Evolutionary conservation across 2,888 invertebrate species (phyloP).

Genomic region (Eupithecia inturbata): DNA sequence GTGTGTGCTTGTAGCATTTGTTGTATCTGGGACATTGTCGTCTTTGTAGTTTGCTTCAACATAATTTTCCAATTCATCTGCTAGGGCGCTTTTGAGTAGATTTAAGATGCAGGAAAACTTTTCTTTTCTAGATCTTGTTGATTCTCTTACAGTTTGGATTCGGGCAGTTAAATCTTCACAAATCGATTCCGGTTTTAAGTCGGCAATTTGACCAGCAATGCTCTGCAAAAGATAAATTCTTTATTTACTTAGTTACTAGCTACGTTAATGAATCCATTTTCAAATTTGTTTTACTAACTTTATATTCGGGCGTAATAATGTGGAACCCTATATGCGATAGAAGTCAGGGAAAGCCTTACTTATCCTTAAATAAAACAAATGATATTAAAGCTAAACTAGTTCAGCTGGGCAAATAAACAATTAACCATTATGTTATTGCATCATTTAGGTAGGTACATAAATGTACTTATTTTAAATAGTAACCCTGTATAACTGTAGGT

Average conservation of each 20-base stretch:
- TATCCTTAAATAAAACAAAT: neutral
- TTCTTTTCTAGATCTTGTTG: conserved; percentile 44
- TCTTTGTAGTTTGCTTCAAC: neutral
- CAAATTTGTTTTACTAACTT: neutral
- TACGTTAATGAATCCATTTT: neutral
- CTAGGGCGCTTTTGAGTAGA: conserved; percentile 46
- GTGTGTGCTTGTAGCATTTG: neutral
- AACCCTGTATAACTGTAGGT: neutral
- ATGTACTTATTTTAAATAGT: neutral
- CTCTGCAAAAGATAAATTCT: conserved; percentile 20
- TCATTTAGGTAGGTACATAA: neutral
- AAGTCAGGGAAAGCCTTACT: neutral
- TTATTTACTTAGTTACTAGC: neutral
- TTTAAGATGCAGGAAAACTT: conserved; percentile 47
- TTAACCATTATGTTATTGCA: neutral
- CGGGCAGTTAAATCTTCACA: conserved; percentile 35
- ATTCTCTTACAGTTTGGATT: conserved; percentile 42
- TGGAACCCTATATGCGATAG: neutral
- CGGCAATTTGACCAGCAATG: conserved; percentile 4
- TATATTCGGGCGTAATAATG: neutral
- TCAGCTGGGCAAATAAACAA: conserved; percentile 1
- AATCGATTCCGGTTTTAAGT: conserved; percentile 17
- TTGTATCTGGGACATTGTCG: neutral
- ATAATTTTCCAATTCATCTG: conserved; percentile 41
- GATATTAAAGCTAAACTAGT: neutral